phyloP scores from a whole-genome alignment of 2,888 invertebrate species.

The Sinotaia quadrata region DNA sequence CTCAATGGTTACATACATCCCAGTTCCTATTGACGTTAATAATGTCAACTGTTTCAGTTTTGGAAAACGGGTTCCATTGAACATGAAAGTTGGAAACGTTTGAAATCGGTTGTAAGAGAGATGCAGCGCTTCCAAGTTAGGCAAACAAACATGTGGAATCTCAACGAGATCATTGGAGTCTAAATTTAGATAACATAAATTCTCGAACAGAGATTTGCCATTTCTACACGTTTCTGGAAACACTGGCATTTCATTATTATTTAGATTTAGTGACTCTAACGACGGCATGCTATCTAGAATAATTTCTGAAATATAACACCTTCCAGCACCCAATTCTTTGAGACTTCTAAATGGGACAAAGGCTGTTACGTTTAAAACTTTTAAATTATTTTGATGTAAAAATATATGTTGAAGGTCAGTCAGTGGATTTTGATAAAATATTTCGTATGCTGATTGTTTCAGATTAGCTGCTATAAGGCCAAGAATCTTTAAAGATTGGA shows the following conservation, averaged over 20 bases:
- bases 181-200: no score
- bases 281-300: not conserved
- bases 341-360: conserved; percentile 15
- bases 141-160: no score
- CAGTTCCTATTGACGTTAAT: no score
- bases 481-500: conserved; percentile 7
- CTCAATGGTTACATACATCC: no score
- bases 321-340: conserved; percentile 1
- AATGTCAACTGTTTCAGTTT: no score
- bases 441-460: not conserved
- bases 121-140: no score
- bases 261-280: conserved; percentile 7
- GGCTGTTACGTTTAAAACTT: not conserved
- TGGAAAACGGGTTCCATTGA: no score
- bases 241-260: conserved; percentile 12
- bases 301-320: not conserved
- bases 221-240: conserved; percentile 27
- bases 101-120: no score
- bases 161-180: no score
- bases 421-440: conserved; percentile 4
- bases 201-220: no score
- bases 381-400: conserved; percentile 24
- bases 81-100: no score
- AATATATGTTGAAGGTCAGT: not conserved
- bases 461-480: conserved; percentile 17